Conservation (phyloP, 2,888 invertebrate species). For the Endotricha flammealis region DNA sequence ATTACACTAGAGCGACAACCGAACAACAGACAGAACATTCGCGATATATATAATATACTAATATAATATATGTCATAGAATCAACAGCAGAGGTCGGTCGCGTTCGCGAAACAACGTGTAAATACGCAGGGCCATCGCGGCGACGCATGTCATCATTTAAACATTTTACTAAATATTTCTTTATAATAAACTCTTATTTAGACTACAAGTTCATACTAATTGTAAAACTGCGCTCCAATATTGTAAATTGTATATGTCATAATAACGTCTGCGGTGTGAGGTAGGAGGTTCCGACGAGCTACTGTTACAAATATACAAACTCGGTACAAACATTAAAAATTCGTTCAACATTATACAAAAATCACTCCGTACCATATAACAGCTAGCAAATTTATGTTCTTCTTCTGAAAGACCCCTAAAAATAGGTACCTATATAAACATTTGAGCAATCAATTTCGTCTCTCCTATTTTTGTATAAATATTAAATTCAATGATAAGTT, state of each 20-base stretch:
- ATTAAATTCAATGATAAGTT: slow-evolving; percentile 70
- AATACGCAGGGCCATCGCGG: slow-evolving; percentile 65
- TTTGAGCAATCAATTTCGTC: slow-evolving; percentile 77
- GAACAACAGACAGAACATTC: slow-evolving; percentile 45
- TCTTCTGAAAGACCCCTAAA: slow-evolving; percentile 72
- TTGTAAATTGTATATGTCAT: slow-evolving; percentile 59
- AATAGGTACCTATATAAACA: slow-evolving; percentile 74
- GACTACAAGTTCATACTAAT: slow-evolving; percentile 62
- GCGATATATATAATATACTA: slow-evolving; percentile 29
- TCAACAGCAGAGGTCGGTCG: slow-evolving; percentile 49
- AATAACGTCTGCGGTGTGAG: slow-evolving; percentile 71
- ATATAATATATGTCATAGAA: slow-evolving; percentile 43
- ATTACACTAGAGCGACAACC: slow-evolving; percentile 28
- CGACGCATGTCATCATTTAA: slow-evolving; percentile 58
- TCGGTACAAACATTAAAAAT: slow-evolving; percentile 67
- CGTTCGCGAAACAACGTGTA: slow-evolving; percentile 57
- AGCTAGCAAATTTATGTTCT: slow-evolving; percentile 73
- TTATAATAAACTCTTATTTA: slow-evolving; percentile 72
- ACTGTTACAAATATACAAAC: slow-evolving; percentile 32
- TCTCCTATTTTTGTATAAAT: slow-evolving; percentile 73
- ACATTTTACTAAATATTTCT: slow-evolving; percentile 71
- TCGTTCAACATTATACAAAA: slow-evolving; percentile 74
- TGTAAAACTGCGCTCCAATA: slow-evolving; percentile 62
- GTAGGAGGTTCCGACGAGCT: slow-evolving; percentile 63
- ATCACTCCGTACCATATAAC: slow-evolving; percentile 63